Conservation (phyloP, 2,113 vertebrate species). For the Montifringilla adamsi region DNA sequence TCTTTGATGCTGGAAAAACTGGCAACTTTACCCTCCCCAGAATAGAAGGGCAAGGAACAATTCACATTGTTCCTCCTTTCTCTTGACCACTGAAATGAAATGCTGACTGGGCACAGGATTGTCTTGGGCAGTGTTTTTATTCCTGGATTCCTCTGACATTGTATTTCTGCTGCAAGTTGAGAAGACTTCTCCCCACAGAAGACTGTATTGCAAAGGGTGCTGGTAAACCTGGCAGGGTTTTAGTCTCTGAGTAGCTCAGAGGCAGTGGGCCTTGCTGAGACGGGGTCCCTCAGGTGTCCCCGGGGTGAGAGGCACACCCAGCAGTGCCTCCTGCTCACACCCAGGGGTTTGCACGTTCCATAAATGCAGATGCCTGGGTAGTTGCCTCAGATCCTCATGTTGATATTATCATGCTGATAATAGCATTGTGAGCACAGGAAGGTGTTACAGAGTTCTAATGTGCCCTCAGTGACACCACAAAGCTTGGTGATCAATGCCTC, state of each 20-base stretch:
- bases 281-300: background rate
- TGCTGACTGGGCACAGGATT: background rate
- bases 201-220: background rate
- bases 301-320: background rate
- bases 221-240: background rate
- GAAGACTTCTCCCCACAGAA: background rate
- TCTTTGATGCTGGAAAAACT: background rate
- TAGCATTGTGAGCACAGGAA: background rate
- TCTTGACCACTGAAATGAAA: background rate
- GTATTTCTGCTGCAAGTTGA: background rate
- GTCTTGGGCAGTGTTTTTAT: background rate
- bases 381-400: background rate
- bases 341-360: fast-evolving
- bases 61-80: background rate
- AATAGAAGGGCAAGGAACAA: background rate
- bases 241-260: background rate
- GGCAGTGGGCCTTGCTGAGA: background rate
- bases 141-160: background rate
- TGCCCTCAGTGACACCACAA: background rate
- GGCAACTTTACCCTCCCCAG: background rate
- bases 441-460: fast-evolving
- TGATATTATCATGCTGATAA: background rate
- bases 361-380: background rate
- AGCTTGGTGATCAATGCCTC: background rate
- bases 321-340: background rate